Evolutionary conservation across 2,888 invertebrate species (phyloP), one percentile per base, ranked within the genome.

Genomic region (Nasonia oneida): DNA sequence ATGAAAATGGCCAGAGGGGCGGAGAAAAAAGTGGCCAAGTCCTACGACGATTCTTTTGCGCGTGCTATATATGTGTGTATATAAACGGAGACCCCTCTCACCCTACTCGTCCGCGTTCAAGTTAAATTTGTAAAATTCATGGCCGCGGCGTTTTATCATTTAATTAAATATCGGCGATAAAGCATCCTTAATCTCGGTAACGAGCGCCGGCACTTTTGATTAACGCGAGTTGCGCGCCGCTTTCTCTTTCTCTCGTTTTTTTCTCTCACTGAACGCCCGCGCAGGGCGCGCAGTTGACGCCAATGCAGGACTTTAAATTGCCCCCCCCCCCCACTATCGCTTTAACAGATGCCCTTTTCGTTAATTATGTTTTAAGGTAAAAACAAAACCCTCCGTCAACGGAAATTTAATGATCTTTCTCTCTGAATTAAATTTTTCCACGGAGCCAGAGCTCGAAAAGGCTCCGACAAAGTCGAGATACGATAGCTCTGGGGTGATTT

Each of bases 91-190:
- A 85, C 83, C 83, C 81, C 18, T 14, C 47, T 14, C 18, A 84
- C 83, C 81, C 81, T 79, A 71, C 83, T 82, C 73, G 74, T 87
- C 76, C 81, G 79, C 74, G 77, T 84, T 84, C 86, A 77, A 88
- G 89, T 89, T 89, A 88, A 90, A 89, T 89, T 90, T 89, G 86
- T 88, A 89, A 89, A 89, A 89, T 89, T 87, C 86, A 83, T 67
- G 86, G 86, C 87, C 88, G 88, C 88, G 87, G 89, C 87, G 84
- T 90, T 90, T 90, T 90, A 89, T 89, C 89, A 89, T 89, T 90
- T 90, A 90, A 91, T 91, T 90, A 91, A 90, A 90, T 90, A 90
- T 91, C 90, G 90, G 85, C 89, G 90, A 90, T 91, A 89, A 91
- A 91, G 89, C 86, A 88, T 89, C 89, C 88, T 90, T 90, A 90